Evolutionary conservation across 2,888 invertebrate genomes (phyloP).

Genomic region (Erebia ligea): DNA sequence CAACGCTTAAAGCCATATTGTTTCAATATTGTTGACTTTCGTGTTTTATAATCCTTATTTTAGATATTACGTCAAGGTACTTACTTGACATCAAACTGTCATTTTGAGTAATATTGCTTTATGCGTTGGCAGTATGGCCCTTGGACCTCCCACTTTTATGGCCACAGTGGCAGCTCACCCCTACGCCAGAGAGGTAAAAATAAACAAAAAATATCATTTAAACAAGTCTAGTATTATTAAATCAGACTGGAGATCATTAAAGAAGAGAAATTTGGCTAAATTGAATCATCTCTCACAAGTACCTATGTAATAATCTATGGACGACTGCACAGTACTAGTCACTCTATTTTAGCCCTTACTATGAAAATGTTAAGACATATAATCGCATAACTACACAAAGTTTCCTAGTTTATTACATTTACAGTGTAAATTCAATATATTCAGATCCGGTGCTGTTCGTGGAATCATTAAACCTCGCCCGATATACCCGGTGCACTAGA

Average conservation of each 20-base stretch:
- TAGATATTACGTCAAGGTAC: too few species aligned
- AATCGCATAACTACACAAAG: background rate
- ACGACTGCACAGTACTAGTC: too few species aligned
- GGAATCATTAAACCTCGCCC: constrained; percentile 45
- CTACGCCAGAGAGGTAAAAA: too few species aligned
- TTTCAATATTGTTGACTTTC: too few species aligned
- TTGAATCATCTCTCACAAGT: constrained; percentile 1
- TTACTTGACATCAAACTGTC: too few species aligned
- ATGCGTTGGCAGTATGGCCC: too few species aligned
- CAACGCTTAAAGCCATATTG: too few species aligned
- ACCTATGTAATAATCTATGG: background rate
- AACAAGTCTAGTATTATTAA: background rate
- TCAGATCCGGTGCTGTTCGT: constrained; percentile 46
- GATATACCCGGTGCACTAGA: constrained; percentile 31
- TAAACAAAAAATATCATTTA: too few species aligned
- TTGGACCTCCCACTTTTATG: too few species aligned
- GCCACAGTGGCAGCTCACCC: too few species aligned
- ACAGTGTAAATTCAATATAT: constrained; percentile 44
- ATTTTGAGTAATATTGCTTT: too few species aligned
- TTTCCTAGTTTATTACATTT: constrained; percentile 26
- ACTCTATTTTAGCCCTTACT: background rate
- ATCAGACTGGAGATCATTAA: background rate
- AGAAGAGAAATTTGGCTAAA: background rate
- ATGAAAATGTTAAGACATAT: background rate
- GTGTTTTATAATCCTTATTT: too few species aligned